Percentiles rank a stretch among this genome's conserved stretches.
Conservation (phyloP, 2,113 vertebrate genomes). For the Ellobius talpinus region DNA sequence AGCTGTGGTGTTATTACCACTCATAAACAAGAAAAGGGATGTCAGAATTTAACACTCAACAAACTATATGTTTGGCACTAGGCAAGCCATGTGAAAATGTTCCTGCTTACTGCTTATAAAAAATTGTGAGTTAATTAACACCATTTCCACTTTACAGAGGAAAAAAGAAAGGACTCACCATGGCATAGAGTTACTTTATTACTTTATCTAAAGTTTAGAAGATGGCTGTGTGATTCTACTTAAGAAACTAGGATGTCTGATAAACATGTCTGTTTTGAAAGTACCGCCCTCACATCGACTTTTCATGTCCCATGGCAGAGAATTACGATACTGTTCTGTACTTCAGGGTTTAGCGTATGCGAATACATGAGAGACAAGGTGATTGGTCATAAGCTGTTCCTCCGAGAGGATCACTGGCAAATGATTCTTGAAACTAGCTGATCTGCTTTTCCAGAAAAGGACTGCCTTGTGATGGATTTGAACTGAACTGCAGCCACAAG, state of each 20-base stretch:
- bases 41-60: not conserved
- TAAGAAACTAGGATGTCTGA: not conserved
- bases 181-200: not conserved
- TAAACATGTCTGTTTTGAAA: not conserved
- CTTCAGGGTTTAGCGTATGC: not conserved
- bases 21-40: conserved; percentile 26
- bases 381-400: not conserved
- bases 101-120: not conserved
- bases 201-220: not conserved
- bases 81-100: not conserved
- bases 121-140: not conserved
- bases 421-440: not conserved
- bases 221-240: not conserved
- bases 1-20: conserved; percentile 28
- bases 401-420: not conserved
- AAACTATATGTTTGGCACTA: not conserved
- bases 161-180: not conserved
- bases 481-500: not conserved
- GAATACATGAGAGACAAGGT: not conserved
- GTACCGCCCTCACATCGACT: not conserved
- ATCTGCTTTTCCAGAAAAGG: not conserved
- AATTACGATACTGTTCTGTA: not conserved
- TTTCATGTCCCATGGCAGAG: not conserved
- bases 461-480: not conserved
- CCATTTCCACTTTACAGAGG: not conserved